These are phyloP conservation scores for Stramonita haemastoma DNA, from an alignment of 2,888 invertebrate species.

Conservation along the genomic window DNA sequence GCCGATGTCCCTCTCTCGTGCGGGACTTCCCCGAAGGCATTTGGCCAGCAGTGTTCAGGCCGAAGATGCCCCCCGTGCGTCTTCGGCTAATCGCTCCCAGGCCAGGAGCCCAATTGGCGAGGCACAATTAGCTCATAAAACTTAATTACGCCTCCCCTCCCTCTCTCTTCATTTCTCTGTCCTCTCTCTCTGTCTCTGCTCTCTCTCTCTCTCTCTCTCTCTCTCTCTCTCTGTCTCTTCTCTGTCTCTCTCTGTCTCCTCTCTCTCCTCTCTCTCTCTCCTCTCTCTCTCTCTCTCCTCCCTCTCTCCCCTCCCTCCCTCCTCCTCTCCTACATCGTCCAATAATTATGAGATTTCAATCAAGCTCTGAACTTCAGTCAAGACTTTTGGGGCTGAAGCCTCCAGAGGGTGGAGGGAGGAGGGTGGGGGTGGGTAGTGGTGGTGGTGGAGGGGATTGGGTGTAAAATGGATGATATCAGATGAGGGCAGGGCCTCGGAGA, in stretches of 20 bases:
- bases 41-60: neutral
- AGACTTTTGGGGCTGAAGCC: neutral
- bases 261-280: neutral
- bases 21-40: slow-evolving; percentile 15
- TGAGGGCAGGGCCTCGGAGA: slow-evolving; percentile 20
- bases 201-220: too few species aligned
- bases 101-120: slow-evolving; percentile 43
- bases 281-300: neutral
- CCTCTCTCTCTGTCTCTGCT: too few species aligned
- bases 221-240: neutral
- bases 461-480: slow-evolving; percentile 45
- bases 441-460: neutral
- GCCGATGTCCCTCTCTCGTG: neutral
- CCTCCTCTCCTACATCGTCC: neutral
- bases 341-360: slow-evolving; percentile 37
- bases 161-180: too few species aligned
- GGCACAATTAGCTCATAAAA: slow-evolving; percentile 56
- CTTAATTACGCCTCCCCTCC: slow-evolving; percentile 50
- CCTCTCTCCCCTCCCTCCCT: neutral
- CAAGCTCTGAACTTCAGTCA: neutral
- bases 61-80: neutral
- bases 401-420: neutral
- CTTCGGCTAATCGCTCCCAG: slow-evolving; percentile 44
- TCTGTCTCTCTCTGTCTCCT: neutral
- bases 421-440: neutral